These are phyloP conservation scores for Cygnus buccinator DNA, from an alignment of 2,113 vertebrate genomes.

Conservation along the genomic window DNA sequence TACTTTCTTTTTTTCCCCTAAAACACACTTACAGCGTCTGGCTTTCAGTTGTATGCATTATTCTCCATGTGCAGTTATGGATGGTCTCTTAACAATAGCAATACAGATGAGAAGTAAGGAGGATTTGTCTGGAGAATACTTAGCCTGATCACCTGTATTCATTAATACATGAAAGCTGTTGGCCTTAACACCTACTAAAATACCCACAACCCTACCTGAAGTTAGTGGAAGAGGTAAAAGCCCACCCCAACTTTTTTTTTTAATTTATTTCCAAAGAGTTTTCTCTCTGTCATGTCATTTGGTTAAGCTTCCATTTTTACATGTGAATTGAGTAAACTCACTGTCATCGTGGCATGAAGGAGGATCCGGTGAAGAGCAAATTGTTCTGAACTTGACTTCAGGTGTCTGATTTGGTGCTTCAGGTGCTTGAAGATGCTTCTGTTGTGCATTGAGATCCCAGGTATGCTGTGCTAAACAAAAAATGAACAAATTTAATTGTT, in stretches of 20 bases:
- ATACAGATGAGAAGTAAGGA: not conserved
- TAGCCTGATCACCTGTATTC: fast-evolving
- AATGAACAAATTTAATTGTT: no score
- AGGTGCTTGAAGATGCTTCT: not conserved
- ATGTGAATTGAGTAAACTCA: fast-evolving
- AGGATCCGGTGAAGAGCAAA: fast-evolving
- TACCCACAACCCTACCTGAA: not conserved
- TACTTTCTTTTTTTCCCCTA: no score
- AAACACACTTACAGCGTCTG: not conserved
- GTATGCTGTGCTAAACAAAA: not conserved
- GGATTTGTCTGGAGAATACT: not conserved
- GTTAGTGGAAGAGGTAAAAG: not conserved
- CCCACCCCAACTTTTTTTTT: not conserved
- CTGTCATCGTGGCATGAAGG: fast-evolving
- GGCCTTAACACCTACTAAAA: not conserved
- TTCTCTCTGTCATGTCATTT: fast-evolving
- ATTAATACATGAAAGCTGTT: fast-evolving
- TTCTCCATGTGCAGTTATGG: fast-evolving
- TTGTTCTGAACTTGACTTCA: fast-evolving
- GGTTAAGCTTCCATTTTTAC: not conserved
- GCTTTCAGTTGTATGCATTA: fast-evolving
- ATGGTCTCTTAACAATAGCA: not conserved
- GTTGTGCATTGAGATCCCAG: fast-evolving
- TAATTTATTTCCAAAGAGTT: not conserved
- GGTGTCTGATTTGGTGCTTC: fast-evolving